Conservation (phyloP, 2,797 vertebrate genomes). For the Poecilia wingei region DNA sequence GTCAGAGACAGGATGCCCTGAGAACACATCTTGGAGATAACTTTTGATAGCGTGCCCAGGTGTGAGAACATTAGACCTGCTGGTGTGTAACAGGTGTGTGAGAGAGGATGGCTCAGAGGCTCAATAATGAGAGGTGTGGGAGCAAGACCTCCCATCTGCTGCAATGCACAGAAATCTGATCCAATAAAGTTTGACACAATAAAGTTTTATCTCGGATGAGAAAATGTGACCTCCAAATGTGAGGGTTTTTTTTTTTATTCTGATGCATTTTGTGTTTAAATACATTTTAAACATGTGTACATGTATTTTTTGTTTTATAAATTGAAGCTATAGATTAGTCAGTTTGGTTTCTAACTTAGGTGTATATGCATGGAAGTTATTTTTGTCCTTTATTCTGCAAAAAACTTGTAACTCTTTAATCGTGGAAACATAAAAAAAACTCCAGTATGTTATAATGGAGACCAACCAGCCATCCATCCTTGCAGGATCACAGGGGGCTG, state of each 20-base stretch:
- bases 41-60: constrained; percentile 78
- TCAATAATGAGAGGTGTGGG: constrained; percentile 78
- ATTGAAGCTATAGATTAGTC: background rate
- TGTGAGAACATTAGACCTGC: constrained; percentile 80
- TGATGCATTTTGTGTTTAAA: constrained; percentile 34
- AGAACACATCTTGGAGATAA: constrained; percentile 77
- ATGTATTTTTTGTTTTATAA: background rate
- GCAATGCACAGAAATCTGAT: constrained; percentile 75
- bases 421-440: background rate
- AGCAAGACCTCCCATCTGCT: constrained; percentile 83
- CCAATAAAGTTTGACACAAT: constrained; percentile 75
- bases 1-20: constrained; percentile 69
- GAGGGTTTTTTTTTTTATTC: constrained; percentile 15
- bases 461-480: background rate
- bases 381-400: background rate
- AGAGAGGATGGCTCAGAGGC: constrained; percentile 73
- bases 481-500: background rate
- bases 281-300: constrained; percentile 27
- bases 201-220: constrained; percentile 71
- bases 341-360: constrained; percentile 20
- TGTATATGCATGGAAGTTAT: background rate
- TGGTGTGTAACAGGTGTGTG: constrained; percentile 61
- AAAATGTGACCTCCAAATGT: constrained; percentile 35
- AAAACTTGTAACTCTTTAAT: background rate
- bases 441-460: background rate